Base-by-base conservation (phyloP, 2,113 vertebrate genomes). In the Trochalopteron elliotii region DNA sequence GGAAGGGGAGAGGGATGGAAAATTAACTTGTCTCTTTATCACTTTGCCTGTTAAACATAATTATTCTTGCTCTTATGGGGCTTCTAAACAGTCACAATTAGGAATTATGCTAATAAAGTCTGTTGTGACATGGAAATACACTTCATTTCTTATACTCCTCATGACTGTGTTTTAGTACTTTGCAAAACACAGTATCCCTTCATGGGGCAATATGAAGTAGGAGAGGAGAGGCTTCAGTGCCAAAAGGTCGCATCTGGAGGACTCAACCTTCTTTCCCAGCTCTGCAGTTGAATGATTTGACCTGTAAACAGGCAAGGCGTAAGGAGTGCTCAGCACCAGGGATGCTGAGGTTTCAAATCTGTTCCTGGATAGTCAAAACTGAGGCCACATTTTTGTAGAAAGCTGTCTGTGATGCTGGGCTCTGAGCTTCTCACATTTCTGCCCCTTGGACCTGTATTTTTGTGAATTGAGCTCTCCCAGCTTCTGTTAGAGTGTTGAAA, bases 81-180 rank as follows among this genome's bases (percentile, higher is more conserved):
- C 92, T 96, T 97, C 92, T 97, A 96, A 97, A 96, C 69, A 97
- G 89, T 94, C 94, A 94, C 97, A 97, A 97, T 98, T 97, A 97
- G 93, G 87, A 97, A 97, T 97, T 97, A 98, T 85, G 93, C 56
- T 97, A 97, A 97, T 97, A 77, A 90, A 79, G 18, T 33, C 78
- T 75, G 75, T 90, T 94, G 88, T 94, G 88, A 95, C 90, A 93
- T 78, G 86, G 70, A 80, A 94, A 84, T 82, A 94, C 69, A 60
- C 68, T 97, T 97, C 75, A 64, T 69, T 91, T 52, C 87, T 94
- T 87, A 47, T 83, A 39, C 44, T 75, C 49, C 87, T 81, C 2
- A 0, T 85, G 63, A 77, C n/a, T 85, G 6, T 92, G 25, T 76
- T 94, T 90, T 72, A 82, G 35, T 85, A 18, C 47, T 90, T 59